phyloP scores from a whole-genome alignment of 2,113 vertebrate genomes.

The Tetrao urogallus region DNA sequence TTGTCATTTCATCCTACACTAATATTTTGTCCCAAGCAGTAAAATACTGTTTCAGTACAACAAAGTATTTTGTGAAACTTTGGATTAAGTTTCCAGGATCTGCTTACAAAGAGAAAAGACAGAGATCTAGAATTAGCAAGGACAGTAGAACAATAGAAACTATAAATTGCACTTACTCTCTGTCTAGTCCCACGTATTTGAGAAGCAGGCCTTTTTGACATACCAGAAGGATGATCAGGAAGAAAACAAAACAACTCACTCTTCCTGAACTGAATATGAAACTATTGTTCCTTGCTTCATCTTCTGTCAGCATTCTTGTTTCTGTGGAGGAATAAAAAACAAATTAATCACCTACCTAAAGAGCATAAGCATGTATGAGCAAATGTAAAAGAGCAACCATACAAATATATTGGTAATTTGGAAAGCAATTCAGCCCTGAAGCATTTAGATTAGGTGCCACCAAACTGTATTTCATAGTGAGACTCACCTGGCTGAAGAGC shows the following conservation, averaged over 20 bases:
- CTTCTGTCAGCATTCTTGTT: not conserved
- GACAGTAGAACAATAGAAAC: not conserved
- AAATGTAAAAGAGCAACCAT: not conserved
- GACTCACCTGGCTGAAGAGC: not conserved
- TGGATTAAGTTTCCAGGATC: not conserved
- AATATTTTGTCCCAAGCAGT: constrained; percentile 20
- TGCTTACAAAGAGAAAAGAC: not conserved
- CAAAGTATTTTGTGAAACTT: not conserved
- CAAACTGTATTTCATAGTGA: not conserved
- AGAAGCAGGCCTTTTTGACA: not conserved
- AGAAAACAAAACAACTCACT: not conserved
- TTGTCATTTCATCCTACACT: not conserved
- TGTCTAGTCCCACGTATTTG: not conserved
- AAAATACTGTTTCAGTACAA: not conserved
- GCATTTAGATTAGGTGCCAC: not conserved
- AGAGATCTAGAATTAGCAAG: not conserved
- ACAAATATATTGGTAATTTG: not conserved
- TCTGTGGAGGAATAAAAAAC: not conserved
- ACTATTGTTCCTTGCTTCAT: not conserved
- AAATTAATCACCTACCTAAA: not conserved
- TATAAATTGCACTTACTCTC: not conserved
- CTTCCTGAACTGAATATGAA: not conserved
- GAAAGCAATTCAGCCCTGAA: not conserved
- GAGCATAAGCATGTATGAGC: not conserved
- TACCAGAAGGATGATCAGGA: not conserved